Evolutionary conservation across 2,888 invertebrate genomes (phyloP), one percentile per base, ranked within the genome.

Genomic region (Hyposoter didymator): DNA sequence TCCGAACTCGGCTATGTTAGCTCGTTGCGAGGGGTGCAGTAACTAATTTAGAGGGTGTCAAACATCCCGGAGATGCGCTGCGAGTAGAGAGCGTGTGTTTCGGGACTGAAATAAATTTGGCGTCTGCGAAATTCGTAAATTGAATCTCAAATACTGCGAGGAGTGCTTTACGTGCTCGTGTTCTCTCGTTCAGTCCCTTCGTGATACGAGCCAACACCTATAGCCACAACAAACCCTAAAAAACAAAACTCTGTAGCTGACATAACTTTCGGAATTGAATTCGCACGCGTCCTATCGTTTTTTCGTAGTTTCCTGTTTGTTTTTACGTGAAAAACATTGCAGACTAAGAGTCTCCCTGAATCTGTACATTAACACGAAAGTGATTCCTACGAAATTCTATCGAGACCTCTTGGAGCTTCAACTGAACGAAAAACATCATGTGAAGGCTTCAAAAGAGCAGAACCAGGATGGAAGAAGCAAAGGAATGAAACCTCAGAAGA

Each of bases 41-140:
- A 64, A 75, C 79, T 43, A 64, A 80, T 72, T 80, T 52, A 49
- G 72, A 64, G 35, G 19, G 49, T 72, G 64, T 75, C 76, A 67
- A 78, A 67, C 67, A 69, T 55, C 49, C 49, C 62, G 47, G n/a
- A 66, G 35, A 55, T 19, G 47, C 22, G 66, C 19, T 7, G 32
- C 28, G 28, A 35, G 72, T 55, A 35, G 45, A 49, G 69, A 22
- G 47, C 12, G 47, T 64, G 47, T 47, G 28, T 75, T 75, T 64
- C 75, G 55, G 32, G 67, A 19, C 45, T 35, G 70, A 72, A 80
- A 80, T 80, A 75, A 85, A 82, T 82, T 82, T 49, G 64, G 43
- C 52, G 69, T 85, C 85, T 55, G 82, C 64, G 69, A 75, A 85
- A 82, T 78, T 79, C 82, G 75, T 67, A 85, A 85, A 85, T 85